Evolutionary conservation across 2,797 vertebrate species (phyloP), one percentile per base, ranked within the genome.

Genomic region (Hydrolagus colliei): DNA sequence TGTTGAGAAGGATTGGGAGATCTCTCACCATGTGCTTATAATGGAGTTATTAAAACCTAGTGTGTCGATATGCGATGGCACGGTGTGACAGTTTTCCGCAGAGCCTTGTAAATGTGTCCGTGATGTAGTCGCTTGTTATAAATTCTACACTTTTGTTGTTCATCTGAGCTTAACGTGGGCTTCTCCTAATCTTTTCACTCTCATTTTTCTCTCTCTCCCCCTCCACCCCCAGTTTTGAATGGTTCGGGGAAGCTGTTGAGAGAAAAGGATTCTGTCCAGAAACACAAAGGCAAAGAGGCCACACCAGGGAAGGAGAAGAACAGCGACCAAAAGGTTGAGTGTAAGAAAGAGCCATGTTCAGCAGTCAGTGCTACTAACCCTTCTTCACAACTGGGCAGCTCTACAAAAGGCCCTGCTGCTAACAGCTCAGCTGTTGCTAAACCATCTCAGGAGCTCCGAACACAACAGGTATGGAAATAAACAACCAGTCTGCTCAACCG

Each of bases 401-500:
- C 79, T 41, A 67, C 20, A 41, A 84, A 92, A 73, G 87, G 91
- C 71, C 52, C 90, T 72, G 87, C 88, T 86, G 90, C 93, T 90
- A 95, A 94, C 86, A 95, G 96, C 90, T 94, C 95, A 87, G 88
- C 94, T 87, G 91, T 92, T 88, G 94, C 95, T 92, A 96, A 96
- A 93, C 93, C 95, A 87, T 93, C 96, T 88, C 96, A 98, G 94
- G 97, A 98, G 91, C 95, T 97, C 90, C 94, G 95, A 91, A 98
- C 79, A 71, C 79, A 98, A 91, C 97, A 98, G 97, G 97, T 99
- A 93, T 6, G 59, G 22, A 61, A 73, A 73, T 86, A 20, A 27
- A 59, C 41, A 8, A 11, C 27, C 72, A 18, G 7, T 18, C 13
- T 61, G 7, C 13, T 72, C 27, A 61, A 35, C 79, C 16, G 22